phyloP scores from a whole-genome alignment of 2,113 vertebrate genomes.

The Mustela lutreola region DNA sequence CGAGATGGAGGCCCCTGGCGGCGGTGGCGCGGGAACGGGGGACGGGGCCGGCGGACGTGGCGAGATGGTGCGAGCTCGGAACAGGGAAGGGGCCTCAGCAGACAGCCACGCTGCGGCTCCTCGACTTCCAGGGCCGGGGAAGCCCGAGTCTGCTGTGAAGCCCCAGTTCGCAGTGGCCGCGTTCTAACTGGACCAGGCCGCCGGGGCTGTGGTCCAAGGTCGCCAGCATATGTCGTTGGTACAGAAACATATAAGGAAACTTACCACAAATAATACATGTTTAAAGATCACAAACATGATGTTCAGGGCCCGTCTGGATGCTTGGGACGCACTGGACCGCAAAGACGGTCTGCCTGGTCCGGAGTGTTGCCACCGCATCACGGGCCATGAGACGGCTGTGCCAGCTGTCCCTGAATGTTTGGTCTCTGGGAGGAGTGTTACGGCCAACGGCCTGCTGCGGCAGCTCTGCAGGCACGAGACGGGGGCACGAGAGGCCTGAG shows the following conservation, averaged over 20 bases:
- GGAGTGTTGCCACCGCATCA: rapidly evolving
- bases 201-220: not conserved
- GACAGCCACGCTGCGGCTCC: not conserved
- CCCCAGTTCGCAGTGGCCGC: rapidly evolving
- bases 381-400: not conserved
- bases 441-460: not conserved
- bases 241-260: not conserved
- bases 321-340: not conserved
- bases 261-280: not conserved
- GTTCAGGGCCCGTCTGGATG: not conserved
- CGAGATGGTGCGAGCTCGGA: rapidly evolving
- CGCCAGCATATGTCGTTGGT: rapidly evolving
- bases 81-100: not conserved
- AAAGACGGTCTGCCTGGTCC: not conserved
- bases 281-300: not conserved
- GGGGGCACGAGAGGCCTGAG: not conserved
- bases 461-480: not conserved
- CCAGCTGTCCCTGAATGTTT: not conserved
- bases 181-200: rapidly evolving
- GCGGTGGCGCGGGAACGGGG: not conserved
- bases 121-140: rapidly evolving
- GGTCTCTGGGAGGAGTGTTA: not conserved
- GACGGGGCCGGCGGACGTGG: rapidly evolving
- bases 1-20: not conserved
- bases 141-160: rapidly evolving